Conservation (phyloP, 2,888 invertebrate species). For the Parnassius glacialis region DNA sequence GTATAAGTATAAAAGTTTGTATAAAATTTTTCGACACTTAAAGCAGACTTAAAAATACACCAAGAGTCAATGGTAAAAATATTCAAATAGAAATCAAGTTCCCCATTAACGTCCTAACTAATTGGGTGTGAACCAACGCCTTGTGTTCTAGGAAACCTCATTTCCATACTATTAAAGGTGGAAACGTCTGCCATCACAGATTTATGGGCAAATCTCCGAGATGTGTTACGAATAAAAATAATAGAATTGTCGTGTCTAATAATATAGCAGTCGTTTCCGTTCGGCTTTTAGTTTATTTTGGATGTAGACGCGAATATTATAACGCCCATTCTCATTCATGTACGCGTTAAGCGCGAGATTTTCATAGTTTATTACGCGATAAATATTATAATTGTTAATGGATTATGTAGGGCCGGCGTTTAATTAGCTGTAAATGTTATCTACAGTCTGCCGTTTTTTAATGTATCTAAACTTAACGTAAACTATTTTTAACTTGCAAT, state of each 20-base stretch:
- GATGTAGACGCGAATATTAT: conserved; percentile 73
- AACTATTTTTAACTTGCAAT: too few species aligned
- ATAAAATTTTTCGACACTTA: conserved; percentile 21
- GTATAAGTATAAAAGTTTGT: conserved; percentile 12
- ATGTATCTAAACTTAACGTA: too few species aligned
- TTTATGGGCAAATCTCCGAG: conserved; percentile 75
- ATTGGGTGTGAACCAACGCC: conserved; percentile 59
- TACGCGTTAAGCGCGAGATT: conserved; percentile 44
- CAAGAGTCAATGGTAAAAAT: conserved; percentile 30
- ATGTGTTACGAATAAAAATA: conserved; percentile 80
- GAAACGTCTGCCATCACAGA: conserved; percentile 59
- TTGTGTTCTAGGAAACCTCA: conserved; percentile 60
- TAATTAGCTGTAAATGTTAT: conserved; percentile 43
- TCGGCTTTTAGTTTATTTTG: conserved; percentile 75
- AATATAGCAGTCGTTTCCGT: conserved; percentile 78
- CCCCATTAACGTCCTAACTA: conserved; percentile 51
- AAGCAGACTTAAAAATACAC: conserved; percentile 26
- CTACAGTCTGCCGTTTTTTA: too few species aligned
- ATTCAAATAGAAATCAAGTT: conserved; percentile 46
- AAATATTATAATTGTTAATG: conserved; percentile 49
- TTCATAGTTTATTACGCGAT: conserved; percentile 50
- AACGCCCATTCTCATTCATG: conserved; percentile 68
- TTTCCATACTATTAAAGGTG: conserved; percentile 50
- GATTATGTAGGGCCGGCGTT: conserved; percentile 49
- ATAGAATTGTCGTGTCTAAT: conserved; percentile 80